Base-by-base conservation (phyloP, 2,888 invertebrate genomes). In the Heliconius sara region DNA sequence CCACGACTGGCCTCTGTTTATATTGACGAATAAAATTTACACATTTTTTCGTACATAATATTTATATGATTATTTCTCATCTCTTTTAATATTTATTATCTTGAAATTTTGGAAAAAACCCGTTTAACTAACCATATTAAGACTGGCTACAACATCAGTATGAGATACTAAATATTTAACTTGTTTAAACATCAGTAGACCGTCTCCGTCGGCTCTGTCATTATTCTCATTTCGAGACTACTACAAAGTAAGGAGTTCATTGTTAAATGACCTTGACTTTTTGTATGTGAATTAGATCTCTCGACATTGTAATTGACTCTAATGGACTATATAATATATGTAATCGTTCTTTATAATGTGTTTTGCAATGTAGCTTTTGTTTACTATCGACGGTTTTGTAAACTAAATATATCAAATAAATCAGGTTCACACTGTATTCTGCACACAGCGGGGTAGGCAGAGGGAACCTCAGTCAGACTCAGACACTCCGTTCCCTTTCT, bases 191-290 rank as follows among this genome's bases (percentile, higher is more conserved):
- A 68, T 47, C 70, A 39, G 16, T 13, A 25, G 25, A 70, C 47
- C 70, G 47, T 47, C 70, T 70, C n/a, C n/a, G n/a, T n/a, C n/a
- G 43, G 43, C 70, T 9, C 7, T 47, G 13, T 47, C 43, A 70
- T 70, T 43, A 70, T 70, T 70, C 25, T 70, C 43, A 25, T 60
- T 70, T 70, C 9, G 70, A 70, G 70, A 70, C 70, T 27, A 25
- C 22, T 10, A 39, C 16, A 70, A 70, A 70, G 43, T 16, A 70
- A 47, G 43, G 70, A 70, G 2, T 47, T 43, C 25, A 16, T 70
- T 70, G 70, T 70, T 47, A 16, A 43, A 25, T 43, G 7, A 70
- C 70, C 70, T 70, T 70, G 70, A 70, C 25, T 43, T 70, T 70
- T 70, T 70, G 70, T 70, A 70, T 70, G 70, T 43, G 70, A 47